Base-by-base conservation (phyloP, 2,797 vertebrate genomes). In the Trachops cirrhosus region DNA sequence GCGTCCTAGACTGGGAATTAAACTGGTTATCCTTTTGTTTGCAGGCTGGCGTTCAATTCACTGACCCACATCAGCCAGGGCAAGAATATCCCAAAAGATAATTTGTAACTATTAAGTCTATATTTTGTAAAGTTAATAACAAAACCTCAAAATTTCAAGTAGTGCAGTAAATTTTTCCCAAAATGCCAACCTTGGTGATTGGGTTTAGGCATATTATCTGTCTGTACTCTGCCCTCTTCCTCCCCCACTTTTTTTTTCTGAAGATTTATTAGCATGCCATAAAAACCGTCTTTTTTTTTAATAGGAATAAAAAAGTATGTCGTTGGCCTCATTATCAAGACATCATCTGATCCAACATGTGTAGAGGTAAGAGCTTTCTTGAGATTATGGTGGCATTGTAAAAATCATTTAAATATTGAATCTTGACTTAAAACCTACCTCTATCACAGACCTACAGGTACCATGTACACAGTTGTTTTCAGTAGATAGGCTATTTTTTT, bases 231-330 rank as follows among this genome's bases (percentile, higher is more conserved):
- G 21, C 15, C 6, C 7, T 80, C 3, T 32, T 24, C 2, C 9
- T 37, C 9, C n/a, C 37, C 22, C 3, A 44, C 18, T 85, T 44
- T 44, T 41, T 44, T 68, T 86, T 71, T 64, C 39, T 95, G 41
- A 92, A 64, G 34, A 62, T 86, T 77, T 80, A 21, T 80, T 82
- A 41, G 32, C 15, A 32, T 85, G 9, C 29, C 71, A 3, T 82
- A 57, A 91, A 92, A 59, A 29, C 52, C 9, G 71, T 93, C 89
- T 79, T 80, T 74, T 97, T 77, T 91, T 82, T 97, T 95, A 88
- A 91, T 98, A 99, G 99, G 99, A 96, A 99, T 99, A 96, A 99
- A 99, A 98, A 99, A 99, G 96, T 99, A 99, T 0, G 99, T 99
- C 89, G 99, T 99, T 2, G 99, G 99, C 57, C 98, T 99, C 97